phyloP scores from a whole-genome alignment of 1,140 invertebrate genomes.

The Ptiloglossa arizonensis region DNA sequence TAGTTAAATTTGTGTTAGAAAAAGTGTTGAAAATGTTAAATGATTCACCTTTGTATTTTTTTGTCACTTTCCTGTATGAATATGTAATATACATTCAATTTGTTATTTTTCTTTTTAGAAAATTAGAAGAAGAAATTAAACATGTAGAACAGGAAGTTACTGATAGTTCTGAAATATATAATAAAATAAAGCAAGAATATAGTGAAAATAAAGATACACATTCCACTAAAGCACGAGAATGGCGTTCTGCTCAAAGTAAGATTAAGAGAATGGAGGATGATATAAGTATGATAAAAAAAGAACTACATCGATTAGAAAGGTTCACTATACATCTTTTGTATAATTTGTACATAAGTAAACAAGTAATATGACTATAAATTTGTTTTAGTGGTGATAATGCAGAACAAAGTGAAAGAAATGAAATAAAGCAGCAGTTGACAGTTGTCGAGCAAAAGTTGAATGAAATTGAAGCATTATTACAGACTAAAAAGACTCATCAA shows the following conservation, averaged over 20 bases:
- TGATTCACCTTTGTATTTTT: not conserved
- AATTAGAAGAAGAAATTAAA: slow-evolving; percentile 59
- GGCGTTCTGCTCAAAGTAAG: slow-evolving; percentile 29
- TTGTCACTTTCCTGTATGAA: not conserved
- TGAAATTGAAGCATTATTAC: slow-evolving; percentile 78
- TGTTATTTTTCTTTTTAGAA: slow-evolving; percentile 50
- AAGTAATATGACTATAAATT: slow-evolving; percentile 12
- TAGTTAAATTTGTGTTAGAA: not conserved
- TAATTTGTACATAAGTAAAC: not conserved
- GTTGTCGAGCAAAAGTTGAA: slow-evolving; percentile 72
- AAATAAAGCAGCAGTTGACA: slow-evolving; percentile 58
- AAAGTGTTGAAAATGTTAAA: not conserved
- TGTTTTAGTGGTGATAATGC: slow-evolving; percentile 39
- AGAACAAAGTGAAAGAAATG: slow-evolving; percentile 56
- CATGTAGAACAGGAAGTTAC: slow-evolving; percentile 59
- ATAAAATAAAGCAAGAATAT: slow-evolving; percentile 57
- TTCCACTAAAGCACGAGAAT: slow-evolving; percentile 59
- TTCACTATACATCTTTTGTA: slow-evolving; percentile 47
- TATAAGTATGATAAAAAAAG: slow-evolving; percentile 63
- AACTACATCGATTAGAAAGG: slow-evolving; percentile 72
- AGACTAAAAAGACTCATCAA: slow-evolving; percentile 79
- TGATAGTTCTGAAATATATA: slow-evolving; percentile 48
- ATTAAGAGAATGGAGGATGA: slow-evolving; percentile 69
- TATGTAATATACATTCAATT: not conserved
- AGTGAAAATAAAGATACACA: slow-evolving; percentile 50